Percentiles rank a stretch among this genome's conserved stretches.
phyloP scores from a whole-genome alignment of 2,888 invertebrate genomes.

The Lasioglossum oenotherae region DNA sequence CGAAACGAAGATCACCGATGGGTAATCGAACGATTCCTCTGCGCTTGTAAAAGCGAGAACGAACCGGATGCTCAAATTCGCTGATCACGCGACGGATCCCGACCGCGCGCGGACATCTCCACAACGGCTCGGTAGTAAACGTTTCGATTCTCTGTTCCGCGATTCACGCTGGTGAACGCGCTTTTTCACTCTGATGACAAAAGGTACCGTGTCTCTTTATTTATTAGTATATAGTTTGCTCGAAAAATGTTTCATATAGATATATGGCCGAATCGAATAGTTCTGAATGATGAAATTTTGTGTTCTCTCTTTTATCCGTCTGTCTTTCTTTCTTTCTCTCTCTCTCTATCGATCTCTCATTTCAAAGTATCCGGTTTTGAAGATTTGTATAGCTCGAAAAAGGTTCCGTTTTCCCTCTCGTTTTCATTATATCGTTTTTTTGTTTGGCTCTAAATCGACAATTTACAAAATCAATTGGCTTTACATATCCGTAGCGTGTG shows the following conservation, averaged over 20 bases:
- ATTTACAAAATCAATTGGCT: conserved; percentile 85
- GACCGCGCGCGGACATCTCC: conserved; percentile 32
- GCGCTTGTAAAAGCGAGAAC: conserved; percentile 12
- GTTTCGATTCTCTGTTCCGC: conserved; percentile 13
- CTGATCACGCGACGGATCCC: conserved; percentile 36
- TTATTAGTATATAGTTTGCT: background rate
- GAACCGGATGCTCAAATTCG: conserved; percentile 2
- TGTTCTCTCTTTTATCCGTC: background rate
- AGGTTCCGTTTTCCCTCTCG: background rate
- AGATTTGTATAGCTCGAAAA: background rate
- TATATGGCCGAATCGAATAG: conserved; percentile 61
- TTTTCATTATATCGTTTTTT: conserved; percentile 17
- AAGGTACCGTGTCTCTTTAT: conserved; percentile 40
- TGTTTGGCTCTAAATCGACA: conserved; percentile 61
- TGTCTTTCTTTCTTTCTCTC: background rate
- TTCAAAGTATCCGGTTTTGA: background rate
- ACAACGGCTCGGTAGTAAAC: conserved; percentile 51
- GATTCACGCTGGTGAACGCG: conserved; percentile 19
- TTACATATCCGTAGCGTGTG: conserved; percentile 85
- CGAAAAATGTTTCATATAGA: background rate
- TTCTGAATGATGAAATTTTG: conserved; percentile 7
- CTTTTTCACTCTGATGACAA: conserved; percentile 31
- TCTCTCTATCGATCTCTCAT: background rate
- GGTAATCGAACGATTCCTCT: conserved; percentile 46
- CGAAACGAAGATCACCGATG: background rate